phyloP scores from a whole-genome alignment of 2,113 vertebrate genomes.

The Passer domesticus region DNA sequence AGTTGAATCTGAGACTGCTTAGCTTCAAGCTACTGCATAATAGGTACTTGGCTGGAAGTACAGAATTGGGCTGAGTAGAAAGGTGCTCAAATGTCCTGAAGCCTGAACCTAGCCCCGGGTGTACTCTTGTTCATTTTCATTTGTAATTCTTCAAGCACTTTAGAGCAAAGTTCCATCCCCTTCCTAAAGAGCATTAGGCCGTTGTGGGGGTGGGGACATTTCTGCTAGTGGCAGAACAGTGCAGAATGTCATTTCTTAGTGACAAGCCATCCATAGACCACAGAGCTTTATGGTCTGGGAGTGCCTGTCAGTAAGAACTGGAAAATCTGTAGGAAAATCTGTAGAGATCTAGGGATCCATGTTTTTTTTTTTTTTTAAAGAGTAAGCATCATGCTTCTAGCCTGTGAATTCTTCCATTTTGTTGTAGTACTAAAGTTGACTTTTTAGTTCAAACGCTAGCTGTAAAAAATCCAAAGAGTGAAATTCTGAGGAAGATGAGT shows the following conservation, averaged over 20 bases:
- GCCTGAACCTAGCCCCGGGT: not conserved
- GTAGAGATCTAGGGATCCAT: too few species aligned
- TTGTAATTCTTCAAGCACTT: not conserved
- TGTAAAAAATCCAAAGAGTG: not conserved
- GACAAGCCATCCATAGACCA: not conserved
- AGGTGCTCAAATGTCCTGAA: not conserved
- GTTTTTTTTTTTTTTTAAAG: not conserved
- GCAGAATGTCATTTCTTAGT: not conserved
- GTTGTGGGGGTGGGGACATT: accelerated
- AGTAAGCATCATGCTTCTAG: not conserved
- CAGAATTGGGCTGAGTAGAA: not conserved
- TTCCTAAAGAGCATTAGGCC: not conserved
- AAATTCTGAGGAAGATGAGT: not conserved
- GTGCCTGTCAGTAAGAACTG: not conserved
- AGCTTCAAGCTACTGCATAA: not conserved
- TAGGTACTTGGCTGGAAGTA: not conserved
- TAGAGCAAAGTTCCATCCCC: not conserved
- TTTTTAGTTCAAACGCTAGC: not conserved
- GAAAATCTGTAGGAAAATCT: not conserved
- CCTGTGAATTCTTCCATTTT: not conserved
- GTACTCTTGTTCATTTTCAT: not conserved
- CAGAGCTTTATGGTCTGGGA: not conserved
- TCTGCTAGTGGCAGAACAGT: not conserved
- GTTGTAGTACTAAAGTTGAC: not conserved
- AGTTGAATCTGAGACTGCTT: not conserved